Evolutionary conservation across 1,140 invertebrate species (phyloP).

Genomic region (Megalonaias nervosa): DNA sequence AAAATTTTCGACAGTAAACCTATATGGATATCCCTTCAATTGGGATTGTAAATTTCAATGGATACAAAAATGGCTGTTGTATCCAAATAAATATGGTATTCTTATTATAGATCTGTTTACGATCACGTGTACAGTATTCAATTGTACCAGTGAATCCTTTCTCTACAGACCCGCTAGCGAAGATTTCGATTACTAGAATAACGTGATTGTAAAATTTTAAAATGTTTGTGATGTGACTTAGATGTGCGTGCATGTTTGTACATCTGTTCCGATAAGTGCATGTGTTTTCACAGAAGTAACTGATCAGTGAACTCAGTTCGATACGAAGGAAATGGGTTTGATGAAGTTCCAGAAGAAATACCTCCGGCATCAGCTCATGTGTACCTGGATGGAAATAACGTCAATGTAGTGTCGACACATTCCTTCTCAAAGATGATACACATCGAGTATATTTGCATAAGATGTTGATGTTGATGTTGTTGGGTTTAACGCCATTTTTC

Average conservation of each 20-base stretch:
- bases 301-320: slow-evolving; percentile 32
- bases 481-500: too few relatives aligned
- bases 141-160: too few relatives aligned
- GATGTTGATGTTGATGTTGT: too few relatives aligned
- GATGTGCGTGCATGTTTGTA: slow-evolving; percentile 44
- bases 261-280: slow-evolving; percentile 38
- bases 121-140: too few relatives aligned
- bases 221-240: slow-evolving; percentile 50
- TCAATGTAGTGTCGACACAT: slow-evolving; percentile 24
- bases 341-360: slow-evolving; percentile 32
- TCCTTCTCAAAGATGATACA: slow-evolving; percentile 40
- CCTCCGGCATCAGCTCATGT: slow-evolving; percentile 45
- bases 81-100: too few relatives aligned
- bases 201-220: slow-evolving; percentile 31
- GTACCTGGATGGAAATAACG: slow-evolving; percentile 50
- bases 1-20: too few relatives aligned
- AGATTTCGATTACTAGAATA: slow-evolving; percentile 50
- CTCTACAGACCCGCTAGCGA: background rate
- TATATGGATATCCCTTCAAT: too few relatives aligned
- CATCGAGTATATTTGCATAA: slow-evolving; percentile 16
- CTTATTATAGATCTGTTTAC: too few relatives aligned
- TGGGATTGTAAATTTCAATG: too few relatives aligned
- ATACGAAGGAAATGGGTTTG: slow-evolving; percentile 38
- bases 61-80: too few relatives aligned
- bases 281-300: slow-evolving; percentile 38